Percentiles rank a stretch among this genome's conserved stretches.
These are phyloP conservation scores for Drosophila prosaltans DNA, from an alignment of 1,140 invertebrate genomes.

Conservation along the genomic window DNA sequence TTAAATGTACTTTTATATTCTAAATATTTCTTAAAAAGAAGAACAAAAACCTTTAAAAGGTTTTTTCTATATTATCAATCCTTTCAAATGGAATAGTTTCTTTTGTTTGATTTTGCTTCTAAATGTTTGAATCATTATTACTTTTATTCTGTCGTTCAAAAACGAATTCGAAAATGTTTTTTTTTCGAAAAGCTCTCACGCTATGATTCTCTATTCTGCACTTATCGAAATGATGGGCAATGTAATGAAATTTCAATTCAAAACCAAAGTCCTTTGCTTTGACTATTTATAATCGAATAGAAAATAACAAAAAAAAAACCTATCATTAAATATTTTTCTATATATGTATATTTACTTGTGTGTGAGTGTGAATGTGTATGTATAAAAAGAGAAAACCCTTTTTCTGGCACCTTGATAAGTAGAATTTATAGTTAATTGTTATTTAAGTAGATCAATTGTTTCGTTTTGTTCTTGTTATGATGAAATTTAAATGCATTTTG, in stretches of 20 bases:
- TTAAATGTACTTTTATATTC: slow-evolving; percentile 58
- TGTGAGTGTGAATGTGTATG: slow-evolving; percentile 39
- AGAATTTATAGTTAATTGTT: background rate
- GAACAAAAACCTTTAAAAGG: slow-evolving; percentile 35
- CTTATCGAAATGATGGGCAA: background rate
- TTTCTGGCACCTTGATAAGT: background rate
- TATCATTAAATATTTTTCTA: slow-evolving; percentile 17
- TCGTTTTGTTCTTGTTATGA: slow-evolving; percentile 19
- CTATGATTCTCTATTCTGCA: background rate
- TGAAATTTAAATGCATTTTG: slow-evolving; percentile 26
- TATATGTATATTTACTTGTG: slow-evolving; percentile 45
- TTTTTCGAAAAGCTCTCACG: background rate
- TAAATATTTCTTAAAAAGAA: slow-evolving; percentile 23
- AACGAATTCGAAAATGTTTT: background rate
- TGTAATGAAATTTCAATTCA: background rate
- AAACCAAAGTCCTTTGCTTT: background rate
- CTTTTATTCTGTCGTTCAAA: no score
- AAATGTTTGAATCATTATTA: slow-evolving; percentile 1
- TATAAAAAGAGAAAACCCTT: slow-evolving; percentile 7
- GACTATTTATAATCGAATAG: background rate
- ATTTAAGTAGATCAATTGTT: slow-evolving; percentile 14
- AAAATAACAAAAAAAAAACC: background rate
- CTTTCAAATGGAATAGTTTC: slow-evolving; percentile 51
- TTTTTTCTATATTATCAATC: slow-evolving; percentile 30
- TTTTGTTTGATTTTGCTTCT: slow-evolving; percentile 30